phyloP scores from a whole-genome alignment of 1,140 invertebrate species.

The Calephelis virginiensis region DNA sequence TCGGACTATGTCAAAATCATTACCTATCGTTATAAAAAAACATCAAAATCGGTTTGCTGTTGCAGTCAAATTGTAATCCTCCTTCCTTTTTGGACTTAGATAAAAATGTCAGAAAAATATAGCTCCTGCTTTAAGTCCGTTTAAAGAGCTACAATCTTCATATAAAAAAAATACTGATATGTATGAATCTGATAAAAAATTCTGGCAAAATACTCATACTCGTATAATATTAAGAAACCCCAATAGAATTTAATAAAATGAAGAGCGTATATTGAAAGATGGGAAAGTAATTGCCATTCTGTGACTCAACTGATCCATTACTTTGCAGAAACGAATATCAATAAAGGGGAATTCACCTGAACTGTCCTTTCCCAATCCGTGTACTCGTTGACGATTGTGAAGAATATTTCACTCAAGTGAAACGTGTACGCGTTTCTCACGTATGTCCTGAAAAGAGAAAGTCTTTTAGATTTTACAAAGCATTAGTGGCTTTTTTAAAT shows the following conservation, averaged over 20 bases:
- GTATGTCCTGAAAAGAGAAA: slow-evolving; percentile 85
- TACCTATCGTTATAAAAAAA: too few relatives aligned
- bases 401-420: slow-evolving; percentile 97
- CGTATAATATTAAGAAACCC: slow-evolving; percentile 8
- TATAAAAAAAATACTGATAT: too few relatives aligned
- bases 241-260: slow-evolving; percentile 17
- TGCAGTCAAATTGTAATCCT: too few relatives aligned
- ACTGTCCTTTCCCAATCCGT: slow-evolving; percentile 97
- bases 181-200: too few relatives aligned
- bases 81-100: too few relatives aligned
- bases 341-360: slow-evolving; percentile 54
- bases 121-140: too few relatives aligned
- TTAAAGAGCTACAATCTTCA: too few relatives aligned
- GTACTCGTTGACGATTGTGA: slow-evolving; percentile 97
- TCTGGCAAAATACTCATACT: neutral
- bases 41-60: too few relatives aligned
- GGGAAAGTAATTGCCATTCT: slow-evolving; percentile 35
- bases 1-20: too few relatives aligned
- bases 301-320: slow-evolving; percentile 20
- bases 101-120: too few relatives aligned
- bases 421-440: slow-evolving; percentile 95
- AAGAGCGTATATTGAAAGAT: slow-evolving; percentile 18
- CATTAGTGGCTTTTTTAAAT: too few relatives aligned
- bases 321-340: slow-evolving; percentile 15
- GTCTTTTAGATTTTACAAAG: neutral